Evolutionary conservation across 2,113 vertebrate species (phyloP).

Genomic region (Thunnus maccoyii): DNA sequence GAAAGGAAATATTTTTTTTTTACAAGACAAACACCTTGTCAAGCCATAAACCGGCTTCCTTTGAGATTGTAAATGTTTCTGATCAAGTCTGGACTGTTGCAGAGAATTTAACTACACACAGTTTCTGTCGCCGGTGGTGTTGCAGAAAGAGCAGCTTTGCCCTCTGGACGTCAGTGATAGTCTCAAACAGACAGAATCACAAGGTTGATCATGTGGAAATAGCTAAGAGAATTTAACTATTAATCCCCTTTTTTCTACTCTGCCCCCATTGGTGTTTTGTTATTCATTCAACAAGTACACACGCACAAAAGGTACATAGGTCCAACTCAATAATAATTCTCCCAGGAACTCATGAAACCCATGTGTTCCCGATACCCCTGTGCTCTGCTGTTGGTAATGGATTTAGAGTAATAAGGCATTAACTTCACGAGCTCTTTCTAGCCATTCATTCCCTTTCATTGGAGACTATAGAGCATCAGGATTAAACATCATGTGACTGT

Average conservation of each 20-base stretch:
- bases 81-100: not conserved
- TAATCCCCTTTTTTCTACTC: conserved; percentile 6
- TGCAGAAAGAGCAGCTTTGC: not conserved
- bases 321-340: conserved; percentile 33
- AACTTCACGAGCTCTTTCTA: conserved; percentile 49
- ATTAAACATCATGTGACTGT: conserved; percentile 67
- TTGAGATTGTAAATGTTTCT: not conserved
- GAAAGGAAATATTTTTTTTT: not conserved
- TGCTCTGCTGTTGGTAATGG: conserved; percentile 30
- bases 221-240: conserved; percentile 52
- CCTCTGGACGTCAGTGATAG: not conserved
- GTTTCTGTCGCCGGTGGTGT: not conserved
- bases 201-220: conserved; percentile 65
- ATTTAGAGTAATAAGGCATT: conserved; percentile 68
- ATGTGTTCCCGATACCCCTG: conserved; percentile 5
- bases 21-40: not conserved
- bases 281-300: not conserved
- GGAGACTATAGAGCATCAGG: conserved; percentile 23
- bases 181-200: conserved; percentile 39
- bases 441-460: conserved; percentile 40
- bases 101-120: not conserved
- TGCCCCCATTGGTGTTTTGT: not conserved
- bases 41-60: not conserved
- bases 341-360: conserved; percentile 36
- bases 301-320: conserved; percentile 17